Conservation (phyloP, 2,797 vertebrate species). For the Apodemus agrarius region DNA sequence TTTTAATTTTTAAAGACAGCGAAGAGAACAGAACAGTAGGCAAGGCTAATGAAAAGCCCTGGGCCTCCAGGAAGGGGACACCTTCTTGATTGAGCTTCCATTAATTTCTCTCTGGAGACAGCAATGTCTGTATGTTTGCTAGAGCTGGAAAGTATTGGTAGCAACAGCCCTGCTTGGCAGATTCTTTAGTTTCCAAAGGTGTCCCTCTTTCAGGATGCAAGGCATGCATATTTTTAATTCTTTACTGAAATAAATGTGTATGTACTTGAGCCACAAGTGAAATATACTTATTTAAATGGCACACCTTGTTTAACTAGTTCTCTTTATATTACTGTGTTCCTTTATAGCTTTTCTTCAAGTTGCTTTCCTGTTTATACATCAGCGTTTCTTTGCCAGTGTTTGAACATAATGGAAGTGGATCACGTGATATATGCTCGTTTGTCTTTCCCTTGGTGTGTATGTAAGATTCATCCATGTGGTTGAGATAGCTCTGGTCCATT, state of each 20-base stretch:
- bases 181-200: neutral
- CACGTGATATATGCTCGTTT: neutral
- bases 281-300: neutral
- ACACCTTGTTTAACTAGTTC: neutral
- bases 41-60: neutral
- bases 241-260: neutral
- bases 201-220: neutral
- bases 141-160: neutral
- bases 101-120: neutral
- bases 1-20: neutral
- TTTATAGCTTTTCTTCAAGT: neutral
- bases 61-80: neutral
- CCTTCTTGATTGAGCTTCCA: neutral
- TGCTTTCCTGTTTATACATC: neutral
- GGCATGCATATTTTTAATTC: neutral
- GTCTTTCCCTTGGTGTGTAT: neutral
- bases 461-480: neutral
- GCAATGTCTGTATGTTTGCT: fast-evolving
- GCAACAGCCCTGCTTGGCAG: neutral
- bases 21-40: neutral
- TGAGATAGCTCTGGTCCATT: neutral
- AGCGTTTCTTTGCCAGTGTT: neutral
- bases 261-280: neutral
- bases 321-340: neutral
- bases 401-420: neutral